Base-by-base conservation (phyloP, 2,888 invertebrate species). In the Quadroppia sp. region DNA sequence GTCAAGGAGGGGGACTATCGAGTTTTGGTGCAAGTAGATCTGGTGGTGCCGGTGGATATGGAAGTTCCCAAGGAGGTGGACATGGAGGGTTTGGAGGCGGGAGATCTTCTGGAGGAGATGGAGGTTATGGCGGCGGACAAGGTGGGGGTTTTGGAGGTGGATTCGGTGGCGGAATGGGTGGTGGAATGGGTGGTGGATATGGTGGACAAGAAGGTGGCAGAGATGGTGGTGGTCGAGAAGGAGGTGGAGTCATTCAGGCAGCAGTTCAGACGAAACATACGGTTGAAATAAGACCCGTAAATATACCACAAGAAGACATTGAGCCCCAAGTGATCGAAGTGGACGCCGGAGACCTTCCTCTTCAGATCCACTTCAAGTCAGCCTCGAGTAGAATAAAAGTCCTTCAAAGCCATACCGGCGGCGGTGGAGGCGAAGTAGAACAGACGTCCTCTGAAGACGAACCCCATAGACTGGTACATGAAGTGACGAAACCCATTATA, bases 201-300 rank as follows among this genome's bases (percentile, higher is more conserved):
- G 70, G 45, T 23, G 48, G 48, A 25, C 25, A 48, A 50, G 45
- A 28, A n/a, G 71, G 71, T 7, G 50, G 48, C 4, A 13, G 15
- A 45, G 15, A 48, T 71, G 45, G 48, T 11, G 71, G 71, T 7
- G 50, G 48, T 13, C 25, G 15, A 45, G 15, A 3, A 45, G 50
- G 25, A 7, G 56, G 48, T 9, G 53, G 59, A 15, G 56, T 48
- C 1, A 71, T 53, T 30, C 48, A 71, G 48, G 50, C 48, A 1
- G 73, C 73, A n/a, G 73, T 73, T 28, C 73, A 73, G n/a, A 73
- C 73, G 23, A 73, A 70, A 59, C 73, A 73, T 28, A 73, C 73
- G 2, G 30, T 73, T 48, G 73, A 73, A 42, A 48, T 73, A 15
- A 73, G 50, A 71, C 73, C 73, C 1, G 73, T 73, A 11, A 70